A percentile compares a stretch with the other conserved stretches of the same genome.
phyloP scores from a whole-genome alignment of 2,888 invertebrate species.

The Ornithoptera priamus region DNA sequence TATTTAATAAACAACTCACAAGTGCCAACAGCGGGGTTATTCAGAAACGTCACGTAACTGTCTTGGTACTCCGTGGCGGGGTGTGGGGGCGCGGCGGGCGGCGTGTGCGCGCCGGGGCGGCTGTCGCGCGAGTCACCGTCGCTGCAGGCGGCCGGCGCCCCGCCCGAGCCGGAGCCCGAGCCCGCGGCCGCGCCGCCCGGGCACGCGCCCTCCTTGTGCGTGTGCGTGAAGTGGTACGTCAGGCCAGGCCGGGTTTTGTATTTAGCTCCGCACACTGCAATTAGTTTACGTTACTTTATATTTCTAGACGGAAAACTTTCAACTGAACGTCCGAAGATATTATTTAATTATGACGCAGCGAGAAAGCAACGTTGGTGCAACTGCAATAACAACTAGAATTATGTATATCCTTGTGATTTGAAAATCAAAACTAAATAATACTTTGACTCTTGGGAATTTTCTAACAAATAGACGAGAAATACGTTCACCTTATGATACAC shows the following conservation, averaged over 20 bases:
- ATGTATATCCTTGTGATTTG: too few relatives aligned
- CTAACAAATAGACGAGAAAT: too few relatives aligned
- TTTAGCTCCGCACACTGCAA: conserved; percentile 94
- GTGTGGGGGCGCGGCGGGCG: conserved; percentile 45
- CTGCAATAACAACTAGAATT: too few relatives aligned
- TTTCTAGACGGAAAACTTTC: neutral
- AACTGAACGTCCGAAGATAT: neutral
- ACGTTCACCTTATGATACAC: too few relatives aligned
- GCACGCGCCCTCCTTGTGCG: conserved; percentile 85
- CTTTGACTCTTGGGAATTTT: too few relatives aligned
- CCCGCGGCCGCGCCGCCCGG: conserved; percentile 58
- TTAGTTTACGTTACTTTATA: neutral
- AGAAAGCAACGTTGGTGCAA: neutral
- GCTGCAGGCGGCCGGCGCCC: conserved; percentile 63
- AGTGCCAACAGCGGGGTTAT: conserved; percentile 73
- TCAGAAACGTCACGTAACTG: conserved; percentile 84
- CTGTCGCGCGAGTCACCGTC: conserved; percentile 44
- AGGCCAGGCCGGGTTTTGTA: conserved; percentile 98
- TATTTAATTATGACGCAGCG: neutral
- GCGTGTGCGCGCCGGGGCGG: conserved; percentile 46
- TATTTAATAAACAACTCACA: conserved; percentile 43
- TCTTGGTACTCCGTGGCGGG: conserved; percentile 81
- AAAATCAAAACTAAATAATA: too few relatives aligned
- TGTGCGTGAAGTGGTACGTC: conserved; percentile 97
- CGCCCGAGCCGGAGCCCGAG: conserved; percentile 39